Evolutionary conservation across 2,113 vertebrate species (phyloP), one percentile per base, ranked within the genome.

Genomic region (Muntiacus muntjak): DNA sequence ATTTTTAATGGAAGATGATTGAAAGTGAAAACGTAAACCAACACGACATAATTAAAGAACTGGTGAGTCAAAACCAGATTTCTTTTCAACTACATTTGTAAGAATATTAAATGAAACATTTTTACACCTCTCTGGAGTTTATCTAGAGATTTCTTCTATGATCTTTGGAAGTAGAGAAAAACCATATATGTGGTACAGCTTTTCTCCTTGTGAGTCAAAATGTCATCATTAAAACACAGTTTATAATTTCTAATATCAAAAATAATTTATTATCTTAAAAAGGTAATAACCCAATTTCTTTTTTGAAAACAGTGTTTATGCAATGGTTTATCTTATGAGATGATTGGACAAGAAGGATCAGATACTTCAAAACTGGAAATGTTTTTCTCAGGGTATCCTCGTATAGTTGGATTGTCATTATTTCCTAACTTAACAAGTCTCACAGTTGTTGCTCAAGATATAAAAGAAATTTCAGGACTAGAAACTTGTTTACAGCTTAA

Each of bases 301-400:
- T 97, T 96, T 97, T 74, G 28, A 21, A 93, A 97, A 98, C 98
- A 99, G 99, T 99, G 99, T 91, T 64, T 98, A 55, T 98, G 98
- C 96, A 99, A 99, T 98, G 99, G 99, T 86, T 96, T 99, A 0
- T 98, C 96, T 91, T 99, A 99, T 96, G 99, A 99, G 83, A 99
- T 98, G n/a, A 25, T 99, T 97, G 97, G 95, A 95, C 96, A 99
- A 97, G 98, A 99, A 58, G 99, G 98, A 95, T 95, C 98, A 76
- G 96, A 93, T 85, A 87, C 98, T 88, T 97, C 86, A 60, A 98
- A 98, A 58, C 97, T 99, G 96, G 98, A 99, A 98, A 99, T 99
- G 97, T 99, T 99, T 98, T 99, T 99, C 98, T 99, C 98, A 54
- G 99, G 99, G 81, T 99, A 99, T 93, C 98, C 99, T 1, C 98